Evolutionary conservation across 2,797 vertebrate species (phyloP).

Genomic region (Orestias chungarensis): DNA sequence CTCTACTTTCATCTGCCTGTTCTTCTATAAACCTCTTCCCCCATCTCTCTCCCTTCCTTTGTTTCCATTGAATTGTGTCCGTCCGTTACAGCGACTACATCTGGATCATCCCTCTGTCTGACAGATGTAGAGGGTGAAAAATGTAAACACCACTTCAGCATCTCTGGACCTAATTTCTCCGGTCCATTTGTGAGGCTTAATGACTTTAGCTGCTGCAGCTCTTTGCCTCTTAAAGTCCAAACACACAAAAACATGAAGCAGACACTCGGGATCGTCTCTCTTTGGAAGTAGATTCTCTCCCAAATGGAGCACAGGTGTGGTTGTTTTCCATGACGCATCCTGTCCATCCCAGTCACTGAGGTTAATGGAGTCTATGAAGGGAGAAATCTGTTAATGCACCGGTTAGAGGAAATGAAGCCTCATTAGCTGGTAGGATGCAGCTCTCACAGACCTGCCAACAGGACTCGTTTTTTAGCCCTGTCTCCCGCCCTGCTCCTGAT

Average conservation of each 20-base stretch:
- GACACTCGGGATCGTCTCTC: constrained; percentile 21
- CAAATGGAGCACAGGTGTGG: constrained; percentile 45
- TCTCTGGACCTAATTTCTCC: constrained; percentile 20
- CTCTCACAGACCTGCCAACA: no score
- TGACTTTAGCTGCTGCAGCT: constrained; percentile 27
- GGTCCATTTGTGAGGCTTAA: constrained; percentile 39
- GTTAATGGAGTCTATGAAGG: constrained; percentile 53
- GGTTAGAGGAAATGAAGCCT: constrained; percentile 35
- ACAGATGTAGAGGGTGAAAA: background rate
- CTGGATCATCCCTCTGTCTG: background rate
- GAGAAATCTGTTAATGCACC: constrained; percentile 49
- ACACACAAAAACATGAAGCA: constrained; percentile 28
- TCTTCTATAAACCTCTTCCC: no score
- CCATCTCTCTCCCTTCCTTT: no score
- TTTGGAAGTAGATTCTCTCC: constrained; percentile 11
- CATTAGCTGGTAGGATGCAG: constrained; percentile 31
- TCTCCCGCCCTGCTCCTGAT: no score
- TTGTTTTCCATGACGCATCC: constrained; percentile 12
- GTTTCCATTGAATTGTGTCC: no score
- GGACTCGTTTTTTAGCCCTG: no score
- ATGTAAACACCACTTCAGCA: constrained; percentile 11
- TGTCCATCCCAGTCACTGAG: constrained; percentile 5
- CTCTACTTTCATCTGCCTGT: no score
- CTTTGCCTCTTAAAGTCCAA: constrained; percentile 34
- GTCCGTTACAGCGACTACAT: no score